Base-by-base conservation (phyloP, 2,888 invertebrate genomes). In the Elegia similella region DNA sequence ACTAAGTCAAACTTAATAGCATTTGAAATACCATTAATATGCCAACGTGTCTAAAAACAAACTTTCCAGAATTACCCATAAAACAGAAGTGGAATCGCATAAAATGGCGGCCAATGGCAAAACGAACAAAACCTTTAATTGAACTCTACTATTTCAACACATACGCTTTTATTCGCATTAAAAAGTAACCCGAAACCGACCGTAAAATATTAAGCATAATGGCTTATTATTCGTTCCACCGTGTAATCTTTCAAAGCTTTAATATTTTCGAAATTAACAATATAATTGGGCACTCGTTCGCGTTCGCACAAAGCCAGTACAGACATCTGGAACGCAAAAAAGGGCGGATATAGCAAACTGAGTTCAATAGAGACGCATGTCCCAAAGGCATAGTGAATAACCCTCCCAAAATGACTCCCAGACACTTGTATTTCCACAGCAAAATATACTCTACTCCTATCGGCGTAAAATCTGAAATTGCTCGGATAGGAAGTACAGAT, bases 231-330 rank as follows among this genome's bases (percentile, higher is more conserved):
- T 81, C 76, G 66, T 58, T 65, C 72, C 75, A 72, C 72, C 82
- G 89, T 88, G 86, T 88, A 78, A 80, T 80, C 86, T 89, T 88
- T 86, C 88, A 85, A 86, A 76, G 83, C 79, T 80, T 82, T 23
- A 82, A 86, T 88, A 88, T 89, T 90, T 86, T 87, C 76, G 79
- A 88, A 88, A 91, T 91, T 91, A 90, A 91, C 90, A 90, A 89
- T 88, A 90, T 90, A 91, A 91, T 90, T 90, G 91, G 89, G 88
- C 83, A 89, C 78, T 84, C 86, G 78, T 76, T 78, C 81, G 82
- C 78, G 76, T 69, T 68, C 60, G 60, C 70, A 86, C 84, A 86
- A 87, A 80, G 70, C 61, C 62, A 57, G 72, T 69, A 69, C 75
- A 82, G 78, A 86, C 91, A 90, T 89, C 89, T 90, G 90, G 83